Evolutionary conservation across 2,888 invertebrate species (phyloP).

Genomic region (Copidosoma aretas): DNA sequence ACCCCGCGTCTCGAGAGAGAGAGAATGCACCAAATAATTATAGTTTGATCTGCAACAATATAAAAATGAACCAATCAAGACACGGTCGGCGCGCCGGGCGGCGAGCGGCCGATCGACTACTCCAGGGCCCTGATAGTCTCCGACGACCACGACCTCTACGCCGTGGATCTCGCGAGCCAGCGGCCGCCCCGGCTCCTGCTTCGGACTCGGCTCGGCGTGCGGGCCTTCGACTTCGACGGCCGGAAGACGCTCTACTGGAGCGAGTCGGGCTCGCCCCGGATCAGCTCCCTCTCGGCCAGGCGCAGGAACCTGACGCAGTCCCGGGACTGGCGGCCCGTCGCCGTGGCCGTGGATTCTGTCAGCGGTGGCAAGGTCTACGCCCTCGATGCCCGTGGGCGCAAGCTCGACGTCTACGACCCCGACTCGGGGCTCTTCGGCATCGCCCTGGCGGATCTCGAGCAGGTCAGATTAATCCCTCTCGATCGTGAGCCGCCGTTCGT

Average conservation of each 20-base stretch:
- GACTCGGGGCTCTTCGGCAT: constrained; percentile 11
- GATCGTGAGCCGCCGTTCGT: too few relatives aligned
- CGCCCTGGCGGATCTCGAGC: constrained; percentile 20
- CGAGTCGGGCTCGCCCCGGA: constrained; percentile 12
- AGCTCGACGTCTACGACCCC: constrained; percentile 12
- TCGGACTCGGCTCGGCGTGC: constrained; percentile 10
- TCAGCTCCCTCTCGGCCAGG: constrained; percentile 19
- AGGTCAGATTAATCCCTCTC: too few relatives aligned
- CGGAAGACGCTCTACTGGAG: constrained; percentile 18
- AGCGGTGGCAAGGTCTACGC: constrained; percentile 27
- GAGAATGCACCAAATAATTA: too few relatives aligned
- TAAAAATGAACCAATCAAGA: too few relatives aligned
- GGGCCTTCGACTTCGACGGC: constrained; percentile 20
- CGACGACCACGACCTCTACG: constrained; percentile 29
- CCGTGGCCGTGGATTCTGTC: constrained; percentile 23
- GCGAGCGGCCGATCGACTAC: constrained; percentile 21
- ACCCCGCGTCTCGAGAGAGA: too few relatives aligned
- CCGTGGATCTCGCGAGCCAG: constrained; percentile 20
- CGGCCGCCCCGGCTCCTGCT: not conserved
- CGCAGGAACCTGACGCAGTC: constrained; percentile 18
- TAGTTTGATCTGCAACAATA: too few relatives aligned
- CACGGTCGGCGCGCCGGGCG: not conserved
- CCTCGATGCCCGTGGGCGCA: constrained; percentile 16
- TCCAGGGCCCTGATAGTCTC: constrained; percentile 25
- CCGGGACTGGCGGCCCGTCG: constrained; percentile 21